phyloP scores from a whole-genome alignment of 1,140 invertebrate genomes.

The Nasonia giraulti region DNA sequence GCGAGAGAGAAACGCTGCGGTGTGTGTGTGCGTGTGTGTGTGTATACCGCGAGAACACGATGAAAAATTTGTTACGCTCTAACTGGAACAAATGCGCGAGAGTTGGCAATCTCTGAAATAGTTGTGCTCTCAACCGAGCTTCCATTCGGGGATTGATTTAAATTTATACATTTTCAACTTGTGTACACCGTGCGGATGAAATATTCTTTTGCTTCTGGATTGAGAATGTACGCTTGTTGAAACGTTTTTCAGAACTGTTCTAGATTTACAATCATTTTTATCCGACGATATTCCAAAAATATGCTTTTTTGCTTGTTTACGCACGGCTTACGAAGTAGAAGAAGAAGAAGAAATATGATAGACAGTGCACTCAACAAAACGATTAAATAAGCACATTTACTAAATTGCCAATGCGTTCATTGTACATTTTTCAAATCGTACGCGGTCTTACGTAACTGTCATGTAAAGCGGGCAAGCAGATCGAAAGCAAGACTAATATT shows the following conservation, averaged over 20 bases:
- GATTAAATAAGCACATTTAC: background rate
- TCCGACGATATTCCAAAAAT: too few species aligned
- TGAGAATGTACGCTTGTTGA: too few species aligned
- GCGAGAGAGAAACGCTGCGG: background rate
- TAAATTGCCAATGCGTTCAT: background rate
- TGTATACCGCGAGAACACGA: background rate
- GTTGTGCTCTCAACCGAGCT: background rate
- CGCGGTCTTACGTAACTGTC: background rate
- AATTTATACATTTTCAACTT: background rate
- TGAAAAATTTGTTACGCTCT: constrained; percentile 18
- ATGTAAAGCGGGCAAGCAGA: background rate
- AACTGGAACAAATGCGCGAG: background rate
- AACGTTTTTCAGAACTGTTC: too few species aligned
- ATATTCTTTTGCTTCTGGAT: background rate
- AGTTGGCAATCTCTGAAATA: constrained; percentile 16
- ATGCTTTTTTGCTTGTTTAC: too few species aligned
- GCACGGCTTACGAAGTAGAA: too few species aligned
- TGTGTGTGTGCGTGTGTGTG: too few species aligned
- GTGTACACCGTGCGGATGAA: too few species aligned
- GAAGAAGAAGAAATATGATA: too few species aligned
- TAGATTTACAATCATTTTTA: too few species aligned
- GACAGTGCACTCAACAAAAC: too few species aligned
- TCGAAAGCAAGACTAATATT: constrained; percentile 2
- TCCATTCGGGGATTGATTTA: background rate
- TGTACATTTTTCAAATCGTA: background rate